Percentiles rank a stretch among this genome's conserved stretches.
Conservation (phyloP, 2,113 vertebrate genomes). For the Bubo bubo region DNA sequence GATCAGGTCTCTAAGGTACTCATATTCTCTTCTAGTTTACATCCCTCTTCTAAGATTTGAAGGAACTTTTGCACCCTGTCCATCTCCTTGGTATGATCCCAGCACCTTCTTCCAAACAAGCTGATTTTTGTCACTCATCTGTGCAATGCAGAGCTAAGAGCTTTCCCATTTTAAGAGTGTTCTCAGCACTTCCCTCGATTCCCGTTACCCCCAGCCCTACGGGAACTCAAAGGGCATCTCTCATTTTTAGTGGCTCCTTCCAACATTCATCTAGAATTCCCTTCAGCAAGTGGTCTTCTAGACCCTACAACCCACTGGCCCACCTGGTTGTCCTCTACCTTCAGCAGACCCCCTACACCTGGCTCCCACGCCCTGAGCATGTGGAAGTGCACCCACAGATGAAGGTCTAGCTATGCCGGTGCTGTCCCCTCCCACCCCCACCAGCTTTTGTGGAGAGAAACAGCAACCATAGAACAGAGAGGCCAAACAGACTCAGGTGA, state of each 20-base stretch:
- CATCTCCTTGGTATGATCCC: neutral
- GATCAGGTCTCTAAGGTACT: neutral
- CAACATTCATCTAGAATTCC: neutral
- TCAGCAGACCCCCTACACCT: neutral
- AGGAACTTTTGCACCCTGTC: neutral
- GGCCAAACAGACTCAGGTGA: neutral
- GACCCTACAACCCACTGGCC: neutral
- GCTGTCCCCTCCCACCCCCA: neutral
- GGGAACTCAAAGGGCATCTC: neutral
- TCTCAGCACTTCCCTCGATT: neutral
- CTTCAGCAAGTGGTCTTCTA: neutral
- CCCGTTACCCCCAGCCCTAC: neutral
- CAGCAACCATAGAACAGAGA: neutral
- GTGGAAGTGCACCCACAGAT: neutral
- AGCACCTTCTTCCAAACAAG: neutral
- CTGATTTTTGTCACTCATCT: neutral
- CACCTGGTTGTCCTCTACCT: neutral
- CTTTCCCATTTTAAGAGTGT: neutral
- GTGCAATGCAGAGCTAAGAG: neutral
- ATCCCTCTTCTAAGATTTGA: neutral
- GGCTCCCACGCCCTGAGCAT: neutral
- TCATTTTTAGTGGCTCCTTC: neutral
- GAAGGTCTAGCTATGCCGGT: neutral
- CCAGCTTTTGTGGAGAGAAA: neutral
- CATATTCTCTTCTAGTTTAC: neutral